Conservation (phyloP, 92 coral and sea anemone species). For the Paragorgia papillata region DNA sequence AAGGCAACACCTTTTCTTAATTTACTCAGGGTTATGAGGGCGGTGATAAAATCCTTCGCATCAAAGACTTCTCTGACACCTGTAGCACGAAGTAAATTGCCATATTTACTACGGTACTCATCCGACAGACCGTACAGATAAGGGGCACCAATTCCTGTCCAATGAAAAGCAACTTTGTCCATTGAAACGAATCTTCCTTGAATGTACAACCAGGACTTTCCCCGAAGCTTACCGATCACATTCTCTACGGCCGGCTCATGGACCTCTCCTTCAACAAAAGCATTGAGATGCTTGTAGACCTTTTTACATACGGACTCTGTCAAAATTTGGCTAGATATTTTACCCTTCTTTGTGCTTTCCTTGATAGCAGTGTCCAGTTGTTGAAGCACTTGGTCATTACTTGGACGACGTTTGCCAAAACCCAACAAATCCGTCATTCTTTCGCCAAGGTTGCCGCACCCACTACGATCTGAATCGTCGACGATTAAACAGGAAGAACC, state of each 20-base stretch:
- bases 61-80: constrained; percentile 54
- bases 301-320: constrained; percentile 75
- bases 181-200: constrained; percentile 54
- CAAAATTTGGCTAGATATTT: constrained; percentile 50
- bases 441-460: constrained; percentile 59
- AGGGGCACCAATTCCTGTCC: constrained; percentile 72
- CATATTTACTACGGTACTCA: constrained; percentile 35
- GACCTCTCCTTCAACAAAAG: constrained; percentile 24
- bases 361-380: constrained; percentile 62
- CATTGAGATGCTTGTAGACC: constrained; percentile 71
- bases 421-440: constrained; percentile 57
- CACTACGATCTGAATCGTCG: constrained; percentile 61
- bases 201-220: constrained; percentile 58
- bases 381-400: constrained; percentile 41
- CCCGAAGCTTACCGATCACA: constrained; percentile 24
- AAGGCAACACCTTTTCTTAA: constrained; percentile 53
- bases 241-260: not conserved
- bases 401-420: constrained; percentile 52
- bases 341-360: constrained; percentile 58
- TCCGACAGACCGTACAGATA: constrained; percentile 66
- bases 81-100: constrained; percentile 51
- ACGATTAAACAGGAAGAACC: constrained; percentile 65
- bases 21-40: constrained; percentile 48
- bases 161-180: constrained; percentile 66
- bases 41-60: constrained; percentile 48